Conservation (phyloP, 2,888 invertebrate genomes). For the Brenthis daphne region DNA sequence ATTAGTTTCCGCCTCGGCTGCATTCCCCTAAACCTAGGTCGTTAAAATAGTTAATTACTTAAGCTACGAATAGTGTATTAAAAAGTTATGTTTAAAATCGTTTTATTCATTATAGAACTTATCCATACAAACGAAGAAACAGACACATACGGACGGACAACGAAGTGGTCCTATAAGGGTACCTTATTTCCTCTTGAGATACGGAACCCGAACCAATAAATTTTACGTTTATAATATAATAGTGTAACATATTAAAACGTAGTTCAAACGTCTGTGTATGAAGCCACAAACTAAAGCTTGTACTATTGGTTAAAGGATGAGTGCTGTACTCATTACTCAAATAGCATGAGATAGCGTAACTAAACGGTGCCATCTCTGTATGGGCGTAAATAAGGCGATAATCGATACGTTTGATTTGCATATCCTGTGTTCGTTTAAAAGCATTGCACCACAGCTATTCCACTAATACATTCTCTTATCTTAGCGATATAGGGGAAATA, state of each 20-base stretch:
- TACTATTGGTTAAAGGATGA: constrained; percentile 1
- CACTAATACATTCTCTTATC: constrained; percentile 11
- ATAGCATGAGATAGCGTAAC: constrained; percentile 23
- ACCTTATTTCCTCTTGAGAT: no score
- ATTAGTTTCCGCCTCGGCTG: no score
- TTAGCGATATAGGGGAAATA: neutral
- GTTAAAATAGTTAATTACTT: no score
- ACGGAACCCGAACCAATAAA: no score
- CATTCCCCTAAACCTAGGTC: no score
- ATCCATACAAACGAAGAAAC: no score
- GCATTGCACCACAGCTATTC: constrained; percentile 14
- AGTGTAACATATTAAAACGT: neutral
- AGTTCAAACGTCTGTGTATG: neutral
- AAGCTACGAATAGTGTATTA: no score
- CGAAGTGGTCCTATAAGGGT: no score
- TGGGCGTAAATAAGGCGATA: constrained; percentile 22
- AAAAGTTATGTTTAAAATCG: no score
- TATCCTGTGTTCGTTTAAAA: constrained; percentile 33
- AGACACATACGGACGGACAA: no score
- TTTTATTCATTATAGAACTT: no score
- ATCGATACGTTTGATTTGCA: constrained; percentile 29
- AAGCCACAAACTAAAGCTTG: constrained; percentile 1
- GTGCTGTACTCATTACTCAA: constrained; percentile 20
- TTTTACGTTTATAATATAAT: no score
- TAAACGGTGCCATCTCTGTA: constrained; percentile 24